Conservation (phyloP, 2,113 vertebrate genomes). For the Pachycephala philippinensis region DNA sequence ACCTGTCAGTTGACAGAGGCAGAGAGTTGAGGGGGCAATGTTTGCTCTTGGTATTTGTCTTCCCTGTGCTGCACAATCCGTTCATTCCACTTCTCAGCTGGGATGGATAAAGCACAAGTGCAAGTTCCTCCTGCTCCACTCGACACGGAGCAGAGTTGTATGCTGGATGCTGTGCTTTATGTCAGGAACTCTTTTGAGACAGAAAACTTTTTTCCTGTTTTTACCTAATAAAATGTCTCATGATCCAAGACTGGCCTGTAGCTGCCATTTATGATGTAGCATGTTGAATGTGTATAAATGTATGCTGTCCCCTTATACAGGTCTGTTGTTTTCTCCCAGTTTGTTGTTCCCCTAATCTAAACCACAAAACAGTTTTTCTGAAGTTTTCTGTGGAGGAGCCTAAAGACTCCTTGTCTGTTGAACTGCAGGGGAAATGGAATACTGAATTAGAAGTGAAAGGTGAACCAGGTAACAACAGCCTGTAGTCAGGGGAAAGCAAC, state of each 20-base stretch:
- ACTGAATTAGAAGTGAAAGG: neutral
- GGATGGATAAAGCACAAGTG: neutral
- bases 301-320: neutral
- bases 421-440: neutral
- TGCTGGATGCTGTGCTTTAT: neutral
- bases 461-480: neutral
- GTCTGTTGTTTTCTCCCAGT: neutral
- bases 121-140: neutral
- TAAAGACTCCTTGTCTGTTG: neutral
- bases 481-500: neutral
- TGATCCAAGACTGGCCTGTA: neutral
- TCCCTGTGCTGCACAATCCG: neutral
- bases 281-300: neutral
- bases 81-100: neutral
- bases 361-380: neutral
- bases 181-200: neutral
- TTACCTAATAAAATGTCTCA: neutral
- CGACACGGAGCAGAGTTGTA: neutral
- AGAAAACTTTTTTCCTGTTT: neutral
- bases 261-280: neutral
- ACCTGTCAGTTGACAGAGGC: neutral
- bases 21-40: neutral
- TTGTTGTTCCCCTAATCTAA: neutral
- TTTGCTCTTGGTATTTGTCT: constrained; percentile 13
- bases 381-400: neutral